These are phyloP conservation scores for Acropternis orthonyx DNA, from an alignment of 2,797 vertebrate genomes.

Conservation along the genomic window DNA sequence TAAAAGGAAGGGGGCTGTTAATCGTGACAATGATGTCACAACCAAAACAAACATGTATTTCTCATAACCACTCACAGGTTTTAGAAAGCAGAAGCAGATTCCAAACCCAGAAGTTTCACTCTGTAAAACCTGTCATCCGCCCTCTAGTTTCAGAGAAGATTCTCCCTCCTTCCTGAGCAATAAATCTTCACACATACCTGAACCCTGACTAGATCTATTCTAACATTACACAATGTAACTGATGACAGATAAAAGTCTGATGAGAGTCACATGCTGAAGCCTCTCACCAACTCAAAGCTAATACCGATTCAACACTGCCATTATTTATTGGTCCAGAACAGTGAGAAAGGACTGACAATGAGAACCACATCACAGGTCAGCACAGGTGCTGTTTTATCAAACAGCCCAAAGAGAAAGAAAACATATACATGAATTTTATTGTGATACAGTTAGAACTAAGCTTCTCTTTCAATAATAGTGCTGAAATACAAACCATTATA, in stretches of 20 bases:
- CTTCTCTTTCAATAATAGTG: background rate
- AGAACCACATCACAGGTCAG: background rate
- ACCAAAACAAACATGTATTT: background rate
- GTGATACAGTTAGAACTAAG: background rate
- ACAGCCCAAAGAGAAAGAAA: background rate
- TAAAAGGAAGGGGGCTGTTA: background rate
- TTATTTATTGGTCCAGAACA: background rate
- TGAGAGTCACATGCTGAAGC: background rate
- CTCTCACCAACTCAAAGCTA: background rate
- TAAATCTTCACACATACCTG: background rate
- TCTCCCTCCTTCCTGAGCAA: background rate
- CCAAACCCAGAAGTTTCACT: background rate
- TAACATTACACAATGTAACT: background rate
- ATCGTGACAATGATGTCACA: background rate
- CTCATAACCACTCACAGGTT: background rate
- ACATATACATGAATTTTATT: background rate
- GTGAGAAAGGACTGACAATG: background rate
- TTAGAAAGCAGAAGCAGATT: background rate
- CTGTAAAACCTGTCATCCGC: background rate
- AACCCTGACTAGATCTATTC: background rate
- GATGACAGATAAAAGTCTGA: background rate
- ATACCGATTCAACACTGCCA: background rate
- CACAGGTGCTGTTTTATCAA: background rate
- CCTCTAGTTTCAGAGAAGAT: background rate
- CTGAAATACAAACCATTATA: background rate